Evolutionary conservation across 2,888 invertebrate species (phyloP).

Genomic region (Petrophora chlorosata): DNA sequence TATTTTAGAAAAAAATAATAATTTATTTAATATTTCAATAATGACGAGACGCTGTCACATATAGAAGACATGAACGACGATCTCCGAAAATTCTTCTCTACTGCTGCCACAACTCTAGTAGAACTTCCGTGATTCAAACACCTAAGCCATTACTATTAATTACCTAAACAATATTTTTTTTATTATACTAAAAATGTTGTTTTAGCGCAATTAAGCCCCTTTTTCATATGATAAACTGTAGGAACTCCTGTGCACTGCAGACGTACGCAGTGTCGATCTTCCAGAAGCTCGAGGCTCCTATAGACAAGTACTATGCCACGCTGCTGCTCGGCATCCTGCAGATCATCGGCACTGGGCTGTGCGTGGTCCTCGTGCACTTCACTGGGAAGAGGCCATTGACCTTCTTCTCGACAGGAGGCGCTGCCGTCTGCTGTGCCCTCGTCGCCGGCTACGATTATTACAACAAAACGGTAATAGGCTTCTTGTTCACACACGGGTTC

Average conservation of each 20-base stretch:
- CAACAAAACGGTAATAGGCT: constrained; percentile 46
- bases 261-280: constrained; percentile 91
- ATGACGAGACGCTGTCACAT: no score
- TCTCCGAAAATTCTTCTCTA: no score
- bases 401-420: constrained; percentile 87
- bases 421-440: constrained; percentile 85
- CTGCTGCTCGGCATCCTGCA: constrained; percentile 88
- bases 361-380: constrained; percentile 87
- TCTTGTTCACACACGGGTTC: neutral
- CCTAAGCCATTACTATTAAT: no score
- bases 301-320: constrained; percentile 90
- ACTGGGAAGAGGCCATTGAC: constrained; percentile 89
- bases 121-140: no score
- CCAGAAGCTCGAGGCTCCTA: constrained; percentile 87
- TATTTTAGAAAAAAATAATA: no score
- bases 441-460: constrained; percentile 83
- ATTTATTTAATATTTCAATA: no score
- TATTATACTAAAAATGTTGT: no score
- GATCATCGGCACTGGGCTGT: constrained; percentile 86
- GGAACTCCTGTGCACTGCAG: constrained; percentile 57
- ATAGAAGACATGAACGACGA: no score
- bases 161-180: no score
- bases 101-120: no score
- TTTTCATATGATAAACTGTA: neutral
- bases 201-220: no score